Base-by-base conservation (phyloP, 2,888 invertebrate genomes). In the Mythimna pallens region DNA sequence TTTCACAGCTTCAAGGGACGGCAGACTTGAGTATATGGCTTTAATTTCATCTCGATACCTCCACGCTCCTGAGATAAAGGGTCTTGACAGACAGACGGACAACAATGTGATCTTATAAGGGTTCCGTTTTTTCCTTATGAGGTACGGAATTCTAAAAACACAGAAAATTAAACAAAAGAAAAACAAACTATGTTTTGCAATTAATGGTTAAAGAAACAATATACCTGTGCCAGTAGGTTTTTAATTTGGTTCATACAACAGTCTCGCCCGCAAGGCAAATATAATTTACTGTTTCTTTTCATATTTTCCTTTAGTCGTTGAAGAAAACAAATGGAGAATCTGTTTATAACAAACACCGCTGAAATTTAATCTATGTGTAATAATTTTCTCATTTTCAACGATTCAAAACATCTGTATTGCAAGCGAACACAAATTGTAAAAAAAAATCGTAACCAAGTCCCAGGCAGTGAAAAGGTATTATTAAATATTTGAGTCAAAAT, bases 171-270 rank as follows among this genome's bases (percentile, higher is more conserved):
- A 52, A 75, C 25, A 73, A 79, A 84, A 77, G 54, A 68, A 77
- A 77, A 74, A 72, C 62, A 76, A 69, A 77, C 54, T 76, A 71
- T 57, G 17, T 66, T 43, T 25, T 10, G 54, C 55, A 67, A 66
- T 67, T 50, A 68, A 62, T 65, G 47, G 59, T 79, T 74, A 70
- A 74, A 73, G 65, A 70, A 80, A 61, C 62, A 75, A 68, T 65
- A 73, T 71, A 73, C 69, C 70, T 70, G 47, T 47, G 63, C 14
- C 65, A 70, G 73, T 54, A 77, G 68, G 72, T 82, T 84, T 88
- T 86, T 81, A 85, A 89, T 86, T 87, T 85, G 58, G 73, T 76
- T 80, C 68, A 81, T 80, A 85, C 78, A 85, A 81, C 75, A 84
- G 76, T 70, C 68, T 78, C 80, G 61, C 78, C 83, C 78, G 71